Evolutionary conservation across 2,113 vertebrate genomes (phyloP).

Genomic region (Sorex fumeus): DNA sequence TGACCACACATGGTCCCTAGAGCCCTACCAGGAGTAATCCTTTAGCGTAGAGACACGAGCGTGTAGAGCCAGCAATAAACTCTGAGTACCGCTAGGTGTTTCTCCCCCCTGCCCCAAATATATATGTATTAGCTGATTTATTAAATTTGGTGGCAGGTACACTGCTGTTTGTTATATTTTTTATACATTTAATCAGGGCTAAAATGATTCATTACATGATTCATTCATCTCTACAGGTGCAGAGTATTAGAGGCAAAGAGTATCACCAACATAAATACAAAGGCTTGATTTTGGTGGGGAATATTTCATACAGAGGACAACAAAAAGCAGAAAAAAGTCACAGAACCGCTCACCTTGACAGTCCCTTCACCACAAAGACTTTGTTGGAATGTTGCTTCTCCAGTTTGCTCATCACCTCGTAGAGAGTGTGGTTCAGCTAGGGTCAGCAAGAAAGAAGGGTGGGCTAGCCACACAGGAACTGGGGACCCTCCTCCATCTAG

Average conservation of each 20-base stretch:
- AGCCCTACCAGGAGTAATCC: not conserved
- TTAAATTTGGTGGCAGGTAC: constrained; percentile 8
- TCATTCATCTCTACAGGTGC: too few relatives aligned
- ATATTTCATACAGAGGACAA: not conserved
- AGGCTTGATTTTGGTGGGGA: not conserved
- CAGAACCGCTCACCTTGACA: constrained; percentile 89
- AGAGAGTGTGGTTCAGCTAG: constrained; percentile 94
- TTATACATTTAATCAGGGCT: constrained; percentile 28
- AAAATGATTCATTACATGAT: constrained; percentile 49
- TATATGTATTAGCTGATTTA: not conserved
- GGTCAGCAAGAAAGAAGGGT: constrained; percentile 12
- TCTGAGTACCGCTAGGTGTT: too few relatives aligned
- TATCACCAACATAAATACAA: not conserved
- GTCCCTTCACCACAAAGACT: constrained; percentile 92
- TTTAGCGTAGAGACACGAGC: not conserved
- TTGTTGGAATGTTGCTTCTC: constrained; percentile 95
- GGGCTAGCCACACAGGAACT: not conserved
- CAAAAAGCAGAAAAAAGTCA: not conserved
- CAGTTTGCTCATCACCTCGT: constrained; percentile 94
- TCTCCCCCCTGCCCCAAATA: not conserved
- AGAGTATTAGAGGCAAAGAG: not conserved
- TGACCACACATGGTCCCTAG: too few relatives aligned
- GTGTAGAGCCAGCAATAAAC: not conserved
- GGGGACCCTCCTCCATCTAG: not conserved
- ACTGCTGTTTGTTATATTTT: not conserved